These are phyloP conservation scores for Ptychobarbus kaznakovi DNA, from an alignment of 2,797 vertebrate genomes.

Conservation along the genomic window DNA sequence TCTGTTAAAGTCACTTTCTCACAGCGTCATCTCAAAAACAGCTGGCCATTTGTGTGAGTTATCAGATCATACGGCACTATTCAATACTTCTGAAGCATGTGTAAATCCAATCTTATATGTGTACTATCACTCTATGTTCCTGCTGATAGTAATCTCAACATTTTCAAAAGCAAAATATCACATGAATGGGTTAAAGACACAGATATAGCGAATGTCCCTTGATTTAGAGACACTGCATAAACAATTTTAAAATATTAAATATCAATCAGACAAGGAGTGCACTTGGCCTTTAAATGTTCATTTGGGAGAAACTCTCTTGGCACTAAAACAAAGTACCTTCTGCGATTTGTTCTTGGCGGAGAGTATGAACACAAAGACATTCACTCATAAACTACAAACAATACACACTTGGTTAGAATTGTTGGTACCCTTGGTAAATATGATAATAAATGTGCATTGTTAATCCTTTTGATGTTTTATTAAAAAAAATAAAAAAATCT, in stretches of 20 bases:
- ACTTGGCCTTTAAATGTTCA: slow-evolving; percentile 21
- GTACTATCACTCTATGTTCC: neutral
- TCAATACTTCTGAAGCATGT: neutral
- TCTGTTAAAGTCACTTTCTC: neutral
- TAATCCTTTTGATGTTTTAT: too few relatives aligned
- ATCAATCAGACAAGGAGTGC: slow-evolving; percentile 13
- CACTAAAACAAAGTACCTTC: slow-evolving; percentile 16
- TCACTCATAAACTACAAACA: slow-evolving; percentile 4
- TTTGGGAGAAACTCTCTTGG: neutral
- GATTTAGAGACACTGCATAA: neutral
- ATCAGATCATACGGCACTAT: neutral
- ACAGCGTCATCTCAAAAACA: slow-evolving; percentile 1
- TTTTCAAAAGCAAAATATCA: neutral
- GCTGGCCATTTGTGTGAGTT: neutral
- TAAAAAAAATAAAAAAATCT: too few relatives aligned
- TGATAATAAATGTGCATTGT: too few relatives aligned
- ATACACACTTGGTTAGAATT: neutral
- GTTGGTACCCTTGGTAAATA: too few relatives aligned
- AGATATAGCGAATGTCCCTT: neutral
- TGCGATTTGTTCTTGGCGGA: neutral
- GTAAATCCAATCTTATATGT: neutral
- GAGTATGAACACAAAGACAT: neutral
- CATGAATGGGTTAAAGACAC: slow-evolving; percentile 14
- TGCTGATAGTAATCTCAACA: neutral
- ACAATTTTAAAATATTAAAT: slow-evolving; percentile 12